Evolutionary conservation across 1,140 invertebrate species (phyloP).

Genomic region (Drosophila tsacasi): DNA sequence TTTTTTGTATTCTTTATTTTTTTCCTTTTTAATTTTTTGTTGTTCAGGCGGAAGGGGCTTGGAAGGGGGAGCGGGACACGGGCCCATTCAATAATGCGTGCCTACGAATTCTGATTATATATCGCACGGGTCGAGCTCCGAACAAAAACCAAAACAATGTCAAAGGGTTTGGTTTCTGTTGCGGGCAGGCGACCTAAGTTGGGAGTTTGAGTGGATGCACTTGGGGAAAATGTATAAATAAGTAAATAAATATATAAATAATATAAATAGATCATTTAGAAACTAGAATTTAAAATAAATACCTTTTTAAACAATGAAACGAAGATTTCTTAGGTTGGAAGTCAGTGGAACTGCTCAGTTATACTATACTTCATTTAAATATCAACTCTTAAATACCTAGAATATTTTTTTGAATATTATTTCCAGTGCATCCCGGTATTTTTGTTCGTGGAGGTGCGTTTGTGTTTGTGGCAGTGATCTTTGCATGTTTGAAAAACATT

Average conservation of each 20-base stretch:
- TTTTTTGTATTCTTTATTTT: constrained; percentile 23
- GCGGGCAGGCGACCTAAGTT: constrained; percentile 24
- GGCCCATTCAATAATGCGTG: constrained; percentile 77
- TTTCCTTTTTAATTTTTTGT: neutral
- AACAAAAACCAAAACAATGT: constrained; percentile 66
- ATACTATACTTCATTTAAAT: neutral
- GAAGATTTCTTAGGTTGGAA: no score
- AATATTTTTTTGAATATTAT: no score
- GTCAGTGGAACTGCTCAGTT: neutral
- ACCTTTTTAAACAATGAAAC: neutral
- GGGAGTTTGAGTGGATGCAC: constrained; percentile 24
- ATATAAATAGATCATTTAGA: neutral
- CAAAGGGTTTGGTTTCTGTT: constrained; percentile 70
- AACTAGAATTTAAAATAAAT: neutral
- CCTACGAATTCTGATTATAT: constrained; percentile 81
- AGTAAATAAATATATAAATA: neutral
- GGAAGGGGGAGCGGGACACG: constrained; percentile 13
- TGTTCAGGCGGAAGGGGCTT: neutral
- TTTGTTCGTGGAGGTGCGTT: constrained; percentile 21
- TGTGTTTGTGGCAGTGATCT: constrained; percentile 69
- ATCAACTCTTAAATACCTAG: neutral
- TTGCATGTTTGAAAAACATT: constrained; percentile 80
- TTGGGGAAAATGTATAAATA: no score
- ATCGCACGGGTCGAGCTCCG: constrained; percentile 52
- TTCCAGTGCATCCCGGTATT: constrained; percentile 6